A percentile compares a stretch with the other conserved stretches of the same genome.
These are phyloP conservation scores for Centrocercus urophasianus DNA, from an alignment of 2,113 vertebrate species.

Conservation along the genomic window DNA sequence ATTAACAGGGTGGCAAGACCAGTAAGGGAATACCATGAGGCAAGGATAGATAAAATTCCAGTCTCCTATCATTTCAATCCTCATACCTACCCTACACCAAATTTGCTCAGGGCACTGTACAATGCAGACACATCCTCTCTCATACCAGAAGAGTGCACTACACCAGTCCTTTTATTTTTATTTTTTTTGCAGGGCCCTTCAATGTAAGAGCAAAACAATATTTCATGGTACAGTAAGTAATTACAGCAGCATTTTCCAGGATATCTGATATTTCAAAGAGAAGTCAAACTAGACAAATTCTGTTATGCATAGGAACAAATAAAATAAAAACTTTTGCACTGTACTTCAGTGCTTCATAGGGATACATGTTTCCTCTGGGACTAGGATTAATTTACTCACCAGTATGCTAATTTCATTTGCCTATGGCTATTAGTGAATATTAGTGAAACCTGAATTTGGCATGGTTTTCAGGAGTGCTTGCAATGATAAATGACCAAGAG, in stretches of 20 bases:
- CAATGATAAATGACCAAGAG: conserved; percentile 61
- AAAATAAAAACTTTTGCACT: neutral
- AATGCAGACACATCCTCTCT: neutral
- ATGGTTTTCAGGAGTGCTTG: conserved; percentile 15
- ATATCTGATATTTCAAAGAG: neutral
- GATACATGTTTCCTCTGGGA: neutral
- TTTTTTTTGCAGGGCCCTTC: neutral
- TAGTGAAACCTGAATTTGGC: conserved; percentile 41
- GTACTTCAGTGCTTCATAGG: neutral
- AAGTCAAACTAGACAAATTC: neutral
- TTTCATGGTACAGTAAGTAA: neutral
- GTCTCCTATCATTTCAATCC: neutral
- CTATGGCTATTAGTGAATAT: conserved; percentile 58
- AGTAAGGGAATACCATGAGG: neutral
- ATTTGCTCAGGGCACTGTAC: neutral
- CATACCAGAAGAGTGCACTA: fast-evolving
- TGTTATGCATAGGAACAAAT: neutral
- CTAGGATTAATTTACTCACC: conserved; percentile 55
- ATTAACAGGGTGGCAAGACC: neutral
- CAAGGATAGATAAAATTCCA: neutral
- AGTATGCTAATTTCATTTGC: conserved; percentile 67
- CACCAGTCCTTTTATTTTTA: neutral
- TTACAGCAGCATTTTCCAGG: neutral
- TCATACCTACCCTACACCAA: neutral
- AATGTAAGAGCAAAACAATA: fast-evolving